Base-by-base conservation (phyloP, 2,113 vertebrate genomes). In the Halcyon senegalensis region DNA sequence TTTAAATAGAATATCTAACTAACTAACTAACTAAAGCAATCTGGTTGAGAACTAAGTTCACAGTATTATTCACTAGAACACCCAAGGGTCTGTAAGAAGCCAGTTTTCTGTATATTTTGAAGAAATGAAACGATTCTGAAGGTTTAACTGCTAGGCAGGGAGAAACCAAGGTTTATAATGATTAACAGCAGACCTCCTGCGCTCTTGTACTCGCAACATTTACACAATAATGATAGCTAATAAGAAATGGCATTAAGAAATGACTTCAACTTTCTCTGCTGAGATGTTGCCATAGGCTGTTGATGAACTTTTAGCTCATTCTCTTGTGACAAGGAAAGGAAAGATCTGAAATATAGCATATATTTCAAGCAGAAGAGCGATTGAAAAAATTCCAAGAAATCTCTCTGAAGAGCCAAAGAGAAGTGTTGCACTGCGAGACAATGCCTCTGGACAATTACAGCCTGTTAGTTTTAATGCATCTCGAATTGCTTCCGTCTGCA, bases 161-260 rank as follows among this genome's bases (percentile, higher is more conserved):
- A 89, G 80, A 91, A 87, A 84, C 76, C 51, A 77, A 89, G 83
- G 88, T 87, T 89, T 35, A 9, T 44, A 48, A 85, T 92, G 92
- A 89, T 95, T 93, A 97, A 91, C 68, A 85, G 92, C 94, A 95
- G 95, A 92, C 89, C 92, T 93, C 88, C 95, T 94, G 87, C 1
- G 7, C 55, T 90, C 81, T 94, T 15, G 88, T 58, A 83, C 84
- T 94, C 5, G 5, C 82, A 96, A 63, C 94, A 68, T 95, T 97
- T 96, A 27, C 89, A 93, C 89, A 86, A 73, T 83, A 89, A 83
- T 68, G 94, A 96, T 94, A 92, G 86, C 87, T 96, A 96, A 96
- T 96, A 85, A 94, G 94, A 94, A 96, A 93, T 94, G 95, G 94
- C 93, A 91, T 93, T 94, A 92, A 97, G 95, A 89, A 94, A 94